Percentiles rank a stretch among this genome's conserved stretches.
Evolutionary conservation across 1,140 invertebrate species (phyloP).

Genomic region (Colletes latitarsis): DNA sequence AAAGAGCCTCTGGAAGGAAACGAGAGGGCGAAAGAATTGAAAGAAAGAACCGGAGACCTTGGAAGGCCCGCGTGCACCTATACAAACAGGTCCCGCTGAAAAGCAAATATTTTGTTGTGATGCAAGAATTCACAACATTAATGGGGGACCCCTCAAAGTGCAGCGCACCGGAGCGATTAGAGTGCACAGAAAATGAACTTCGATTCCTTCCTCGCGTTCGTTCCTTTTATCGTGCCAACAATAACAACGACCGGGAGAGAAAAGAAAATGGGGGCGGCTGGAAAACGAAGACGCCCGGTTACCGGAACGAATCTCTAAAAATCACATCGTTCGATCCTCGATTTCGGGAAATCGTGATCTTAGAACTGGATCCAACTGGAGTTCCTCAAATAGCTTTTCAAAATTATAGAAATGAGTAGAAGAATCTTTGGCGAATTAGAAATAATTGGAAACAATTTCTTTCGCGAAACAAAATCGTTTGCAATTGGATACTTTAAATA

Average conservation of each 20-base stretch:
- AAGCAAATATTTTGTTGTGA: slow-evolving; percentile 79
- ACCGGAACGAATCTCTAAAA: background rate
- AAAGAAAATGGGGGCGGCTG: background rate
- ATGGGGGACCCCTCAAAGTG: slow-evolving; percentile 36
- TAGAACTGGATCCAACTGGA: background rate
- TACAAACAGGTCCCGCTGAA: slow-evolving; percentile 73
- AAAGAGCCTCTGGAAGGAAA: slow-evolving; percentile 66
- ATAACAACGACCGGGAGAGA: background rate
- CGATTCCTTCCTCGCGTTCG: slow-evolving; percentile 1
- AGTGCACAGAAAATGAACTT: slow-evolving; percentile 5
- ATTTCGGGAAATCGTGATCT: background rate
- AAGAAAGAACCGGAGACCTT: slow-evolving; percentile 71
- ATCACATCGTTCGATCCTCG: background rate
- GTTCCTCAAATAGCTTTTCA: no score
- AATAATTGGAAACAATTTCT: no score
- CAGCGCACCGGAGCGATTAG: slow-evolving; percentile 22
- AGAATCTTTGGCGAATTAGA: no score
- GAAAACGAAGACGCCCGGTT: background rate
- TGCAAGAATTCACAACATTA: slow-evolving; percentile 75
- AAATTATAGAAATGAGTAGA: no score
- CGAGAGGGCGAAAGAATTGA: slow-evolving; percentile 64
- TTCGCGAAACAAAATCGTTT: no score
- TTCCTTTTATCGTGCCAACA: background rate
- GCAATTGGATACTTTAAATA: no score
- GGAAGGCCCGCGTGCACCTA: slow-evolving; percentile 69